Conservation (phyloP, 2,113 vertebrate species). For the Gallinago jamesoni region DNA sequence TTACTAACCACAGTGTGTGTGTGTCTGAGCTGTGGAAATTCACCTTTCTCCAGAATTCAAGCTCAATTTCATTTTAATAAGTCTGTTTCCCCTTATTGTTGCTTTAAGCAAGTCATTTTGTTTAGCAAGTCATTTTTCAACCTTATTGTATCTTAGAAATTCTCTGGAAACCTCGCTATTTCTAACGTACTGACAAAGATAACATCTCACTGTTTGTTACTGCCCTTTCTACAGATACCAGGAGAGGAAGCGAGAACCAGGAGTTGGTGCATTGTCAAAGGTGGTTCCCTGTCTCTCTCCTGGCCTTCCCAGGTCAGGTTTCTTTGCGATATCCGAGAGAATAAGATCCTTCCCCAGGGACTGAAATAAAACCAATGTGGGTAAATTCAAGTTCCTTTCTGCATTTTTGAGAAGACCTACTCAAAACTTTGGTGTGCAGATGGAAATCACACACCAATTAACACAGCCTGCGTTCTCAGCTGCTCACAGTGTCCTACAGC, state of each 20-base stretch:
- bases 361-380: neutral
- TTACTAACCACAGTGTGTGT: neutral
- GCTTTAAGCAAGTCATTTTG: neutral
- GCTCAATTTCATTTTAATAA: neutral
- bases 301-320: neutral
- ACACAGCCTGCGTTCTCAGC: neutral
- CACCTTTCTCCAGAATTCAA: neutral
- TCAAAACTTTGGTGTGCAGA: neutral
- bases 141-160: neutral
- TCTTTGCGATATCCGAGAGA: neutral
- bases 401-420: neutral
- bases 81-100: neutral
- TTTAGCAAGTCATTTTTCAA: neutral
- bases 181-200: neutral
- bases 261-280: neutral
- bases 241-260: neutral
- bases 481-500: neutral
- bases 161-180: neutral
- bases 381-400: neutral
- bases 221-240: neutral
- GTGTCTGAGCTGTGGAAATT: neutral
- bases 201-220: neutral
- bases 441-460: neutral
- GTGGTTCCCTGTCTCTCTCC: neutral
- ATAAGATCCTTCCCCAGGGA: neutral